Conservation (phyloP, 2,113 vertebrate species). For the Lepus timidus region DNA sequence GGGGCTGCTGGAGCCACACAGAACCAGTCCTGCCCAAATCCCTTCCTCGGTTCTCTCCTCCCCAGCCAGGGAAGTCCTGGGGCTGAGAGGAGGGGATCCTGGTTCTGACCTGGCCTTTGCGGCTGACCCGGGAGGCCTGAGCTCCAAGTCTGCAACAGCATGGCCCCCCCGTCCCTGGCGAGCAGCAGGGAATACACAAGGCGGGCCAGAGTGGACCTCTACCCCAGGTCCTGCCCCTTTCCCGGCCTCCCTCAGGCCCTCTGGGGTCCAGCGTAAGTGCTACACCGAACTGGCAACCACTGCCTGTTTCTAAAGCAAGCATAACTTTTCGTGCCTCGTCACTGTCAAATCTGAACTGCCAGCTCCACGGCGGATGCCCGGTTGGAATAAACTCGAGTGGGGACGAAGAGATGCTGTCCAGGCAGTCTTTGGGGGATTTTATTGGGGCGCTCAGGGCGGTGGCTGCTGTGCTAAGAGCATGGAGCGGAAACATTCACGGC, state of each 20-base stretch:
- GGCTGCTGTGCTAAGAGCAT: background rate
- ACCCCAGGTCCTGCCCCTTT: background rate
- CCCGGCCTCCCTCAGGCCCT: background rate
- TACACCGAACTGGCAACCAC: background rate
- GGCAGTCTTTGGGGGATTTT: background rate
- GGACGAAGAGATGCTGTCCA: background rate
- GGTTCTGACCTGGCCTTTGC: background rate
- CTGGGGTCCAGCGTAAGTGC: background rate
- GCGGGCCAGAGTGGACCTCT: background rate
- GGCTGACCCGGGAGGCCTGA: background rate
- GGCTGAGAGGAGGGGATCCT: background rate
- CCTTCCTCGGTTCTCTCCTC: background rate
- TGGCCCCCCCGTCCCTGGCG: background rate
- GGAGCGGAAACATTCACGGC: background rate
- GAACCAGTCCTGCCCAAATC: background rate
- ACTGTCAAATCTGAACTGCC: constrained; percentile 37
- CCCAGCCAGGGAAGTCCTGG: background rate
- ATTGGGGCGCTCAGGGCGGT: background rate
- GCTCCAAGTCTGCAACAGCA: background rate
- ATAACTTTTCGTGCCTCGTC: background rate
- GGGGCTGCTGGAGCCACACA: background rate
- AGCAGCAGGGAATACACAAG: background rate
- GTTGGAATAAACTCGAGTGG: background rate
- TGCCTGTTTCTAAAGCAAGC: background rate
- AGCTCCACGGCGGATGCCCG: background rate